Evolutionary conservation across 2,113 vertebrate genomes (phyloP), one percentile per base, ranked within the genome.

Genomic region (Rattus rattus): DNA sequence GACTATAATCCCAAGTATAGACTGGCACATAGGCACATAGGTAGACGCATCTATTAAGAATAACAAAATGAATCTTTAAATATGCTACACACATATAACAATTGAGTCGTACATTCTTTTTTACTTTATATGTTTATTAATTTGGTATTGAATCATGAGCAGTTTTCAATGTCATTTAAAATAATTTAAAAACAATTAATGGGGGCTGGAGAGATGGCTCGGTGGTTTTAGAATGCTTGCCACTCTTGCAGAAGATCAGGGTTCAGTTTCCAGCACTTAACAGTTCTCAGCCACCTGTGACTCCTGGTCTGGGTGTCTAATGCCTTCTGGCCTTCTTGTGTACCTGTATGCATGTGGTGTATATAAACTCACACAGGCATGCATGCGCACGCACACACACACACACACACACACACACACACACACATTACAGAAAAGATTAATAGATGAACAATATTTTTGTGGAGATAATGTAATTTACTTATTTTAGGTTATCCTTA

Each of bases 131-230:
- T 0, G 79, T 36, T 85, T 89, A 75, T 73, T 72, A 70, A 77
- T 73, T 75, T 91, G 47, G 73, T 63, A 81, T 65, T 87, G 28
- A 75, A 94, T 88, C 80, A 85, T 76, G 2, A 93, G 36, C 49
- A 95, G 36, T 76, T 97, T 97, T 96, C 47, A 91, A 70, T 33
- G 36, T 90, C 61, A 94, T 87, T 89, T 95, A 94, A 90, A 96
- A 96, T 87, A 90, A 36, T 77, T 96, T 76, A 77, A 95, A 94
- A 94, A 80, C 28, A 43, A 30, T 47, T 85, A 63, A 17, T 65
- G 59, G n/a, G 39, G 24, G 81, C 4, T 84, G 59, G 81, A 84
- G n/a, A 43, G 59, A 30, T 28, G 81, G 43, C 19, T 59, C 52
- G 6, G 49, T 81, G 79, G 52, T 22, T 43, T 56, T 36, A 36